These are phyloP conservation scores for Neodon shergylaensis DNA, from an alignment of 2,113 vertebrate genomes.

Conservation along the genomic window DNA sequence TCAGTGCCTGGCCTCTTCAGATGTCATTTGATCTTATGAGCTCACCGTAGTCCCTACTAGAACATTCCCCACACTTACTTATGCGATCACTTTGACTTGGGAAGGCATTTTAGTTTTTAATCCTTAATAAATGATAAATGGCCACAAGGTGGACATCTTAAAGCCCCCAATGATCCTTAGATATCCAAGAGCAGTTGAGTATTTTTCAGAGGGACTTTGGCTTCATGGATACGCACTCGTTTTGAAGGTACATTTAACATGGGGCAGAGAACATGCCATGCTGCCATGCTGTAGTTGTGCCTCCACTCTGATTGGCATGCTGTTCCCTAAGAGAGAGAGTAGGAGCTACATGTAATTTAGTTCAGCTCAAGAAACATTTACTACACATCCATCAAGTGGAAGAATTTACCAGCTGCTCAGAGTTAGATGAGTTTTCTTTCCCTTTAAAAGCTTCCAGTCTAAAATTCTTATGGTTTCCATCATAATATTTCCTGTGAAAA, in stretches of 20 bases:
- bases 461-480: background rate
- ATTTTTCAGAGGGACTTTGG: background rate
- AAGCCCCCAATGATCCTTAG: background rate
- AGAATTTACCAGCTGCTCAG: background rate
- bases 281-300: background rate
- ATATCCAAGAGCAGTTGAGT: background rate
- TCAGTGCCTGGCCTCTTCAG: background rate
- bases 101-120: background rate
- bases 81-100: background rate
- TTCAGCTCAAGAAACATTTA: conserved; percentile 1
- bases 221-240: background rate
- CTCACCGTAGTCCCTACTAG: background rate
- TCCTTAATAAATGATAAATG: background rate
- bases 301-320: background rate
- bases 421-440: background rate
- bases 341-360: background rate
- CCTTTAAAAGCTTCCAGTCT: background rate
- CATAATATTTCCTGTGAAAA: background rate
- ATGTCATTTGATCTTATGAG: background rate
- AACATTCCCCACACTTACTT: background rate
- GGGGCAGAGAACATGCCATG: background rate
- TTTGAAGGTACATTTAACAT: background rate
- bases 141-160: background rate
- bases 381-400: background rate
- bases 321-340: background rate